Percentiles rank a stretch among this genome's conserved stretches.
Evolutionary conservation across 2,888 invertebrate species (phyloP).

Genomic region (Dryadula phaetusa): DNA sequence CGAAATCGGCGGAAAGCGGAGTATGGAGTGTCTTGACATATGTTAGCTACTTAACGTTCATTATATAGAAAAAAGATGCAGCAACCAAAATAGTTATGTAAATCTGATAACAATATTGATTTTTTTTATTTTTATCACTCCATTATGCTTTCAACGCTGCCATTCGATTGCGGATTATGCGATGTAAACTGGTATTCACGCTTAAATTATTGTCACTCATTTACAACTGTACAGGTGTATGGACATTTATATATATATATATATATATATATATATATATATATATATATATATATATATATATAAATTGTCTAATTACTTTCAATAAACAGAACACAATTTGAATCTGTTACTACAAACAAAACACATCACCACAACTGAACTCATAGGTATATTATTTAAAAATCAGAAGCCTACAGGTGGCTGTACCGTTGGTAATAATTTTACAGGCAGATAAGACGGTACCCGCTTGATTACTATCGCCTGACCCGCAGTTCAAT

Average conservation of each 20-base stretch:
- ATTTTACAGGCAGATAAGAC: constrained; percentile 59
- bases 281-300: too few relatives aligned
- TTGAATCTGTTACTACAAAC: too few relatives aligned
- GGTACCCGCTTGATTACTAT: constrained; percentile 59
- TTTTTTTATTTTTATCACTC: constrained; percentile 27
- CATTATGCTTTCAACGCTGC: constrained; percentile 27
- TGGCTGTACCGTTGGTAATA: constrained; percentile 55
- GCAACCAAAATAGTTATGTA: constrained; percentile 37
- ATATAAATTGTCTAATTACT: too few relatives aligned
- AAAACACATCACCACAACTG: background rate
- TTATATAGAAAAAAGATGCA: constrained; percentile 24
- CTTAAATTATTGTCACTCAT: constrained; percentile 20
- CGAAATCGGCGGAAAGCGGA: too few relatives aligned
- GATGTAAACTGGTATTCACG: constrained; percentile 22
- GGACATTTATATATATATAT: background rate
- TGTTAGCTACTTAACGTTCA: too few relatives aligned
- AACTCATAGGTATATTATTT: constrained; percentile 22
- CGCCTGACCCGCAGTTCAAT: constrained; percentile 61
- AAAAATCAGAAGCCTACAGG: constrained; percentile 46
- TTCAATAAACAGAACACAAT: too few relatives aligned
- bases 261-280: background rate
- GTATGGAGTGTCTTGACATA: too few relatives aligned
- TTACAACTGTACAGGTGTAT: constrained; percentile 14
- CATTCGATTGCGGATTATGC: constrained; percentile 25
- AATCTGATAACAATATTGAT: constrained; percentile 24